Percentiles rank a stretch among this genome's conserved stretches.
Conservation (phyloP, 2,888 invertebrate species). For the Ecliptopera silaceata region DNA sequence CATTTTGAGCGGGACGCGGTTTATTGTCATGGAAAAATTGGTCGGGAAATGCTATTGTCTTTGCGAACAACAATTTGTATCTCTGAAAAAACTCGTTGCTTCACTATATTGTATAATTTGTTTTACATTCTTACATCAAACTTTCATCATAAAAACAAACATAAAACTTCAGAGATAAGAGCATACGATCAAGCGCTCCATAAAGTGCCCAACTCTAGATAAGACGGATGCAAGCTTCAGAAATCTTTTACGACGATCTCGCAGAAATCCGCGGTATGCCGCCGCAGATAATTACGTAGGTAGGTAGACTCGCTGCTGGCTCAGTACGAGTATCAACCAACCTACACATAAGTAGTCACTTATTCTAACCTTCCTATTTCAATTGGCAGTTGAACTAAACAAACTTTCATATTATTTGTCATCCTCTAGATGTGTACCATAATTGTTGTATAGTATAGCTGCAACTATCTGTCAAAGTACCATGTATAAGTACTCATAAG, state of each 20-base stretch:
- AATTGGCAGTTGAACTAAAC: background rate
- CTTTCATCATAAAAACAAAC: conserved; percentile 16
- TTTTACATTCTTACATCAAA: conserved; percentile 3
- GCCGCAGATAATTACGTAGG: conserved; percentile 17
- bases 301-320: conserved; percentile 10
- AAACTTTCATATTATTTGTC: no score
- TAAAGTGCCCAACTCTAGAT: conserved; percentile 30
- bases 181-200: conserved; percentile 23
- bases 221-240: conserved; percentile 29
- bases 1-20: conserved; percentile 4
- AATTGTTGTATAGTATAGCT: no score
- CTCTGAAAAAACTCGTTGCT: no score
- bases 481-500: no score
- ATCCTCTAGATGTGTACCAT: no score
- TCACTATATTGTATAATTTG: no score
- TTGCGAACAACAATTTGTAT: background rate
- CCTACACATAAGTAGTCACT: conserved; percentile 11
- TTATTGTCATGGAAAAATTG: conserved; percentile 6
- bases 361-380: background rate
- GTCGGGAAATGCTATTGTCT: background rate
- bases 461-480: no score
- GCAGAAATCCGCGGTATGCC: conserved; percentile 32
- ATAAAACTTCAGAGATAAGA: conserved; percentile 29
- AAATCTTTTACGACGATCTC: conserved; percentile 26
- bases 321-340: conserved; percentile 11